Percentiles rank a stretch among this genome's conserved stretches.
phyloP scores from a whole-genome alignment of 1,140 invertebrate genomes.

The Orius insidiosus region DNA sequence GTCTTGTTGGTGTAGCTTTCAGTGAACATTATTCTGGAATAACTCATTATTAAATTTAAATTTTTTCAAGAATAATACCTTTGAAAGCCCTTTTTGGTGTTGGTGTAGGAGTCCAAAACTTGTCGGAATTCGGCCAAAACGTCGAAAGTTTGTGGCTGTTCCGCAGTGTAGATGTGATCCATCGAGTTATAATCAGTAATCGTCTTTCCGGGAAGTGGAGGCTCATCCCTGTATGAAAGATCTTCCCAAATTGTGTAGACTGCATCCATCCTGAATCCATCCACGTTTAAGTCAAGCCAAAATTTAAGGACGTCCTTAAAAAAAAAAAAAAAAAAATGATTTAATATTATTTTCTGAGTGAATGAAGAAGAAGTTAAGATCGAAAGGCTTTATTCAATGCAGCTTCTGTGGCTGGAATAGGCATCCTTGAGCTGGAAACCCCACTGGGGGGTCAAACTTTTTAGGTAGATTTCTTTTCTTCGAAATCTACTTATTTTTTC shows the following conservation, averaged over 20 bases:
- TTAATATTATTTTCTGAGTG: not conserved
- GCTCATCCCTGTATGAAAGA: constrained; percentile 24
- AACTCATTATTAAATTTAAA: constrained; percentile 18
- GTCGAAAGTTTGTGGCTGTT: constrained; percentile 38
- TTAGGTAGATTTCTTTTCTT: too few relatives aligned
- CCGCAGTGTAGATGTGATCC: constrained; percentile 41
- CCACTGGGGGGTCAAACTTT: too few relatives aligned
- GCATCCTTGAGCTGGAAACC: too few relatives aligned
- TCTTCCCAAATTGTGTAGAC: constrained; percentile 30
- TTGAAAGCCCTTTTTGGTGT: not conserved
- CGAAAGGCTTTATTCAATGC: too few relatives aligned
- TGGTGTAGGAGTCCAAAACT: constrained; percentile 27
- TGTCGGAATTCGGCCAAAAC: constrained; percentile 38
- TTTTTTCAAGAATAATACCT: not conserved
- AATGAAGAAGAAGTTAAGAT: too few relatives aligned
- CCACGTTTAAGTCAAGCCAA: constrained; percentile 47
- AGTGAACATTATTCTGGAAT: constrained; percentile 27
- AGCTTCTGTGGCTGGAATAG: too few relatives aligned
- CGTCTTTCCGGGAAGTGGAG: constrained; percentile 14
- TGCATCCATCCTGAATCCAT: constrained; percentile 50
- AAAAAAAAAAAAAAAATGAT: not conserved
- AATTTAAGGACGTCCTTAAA: constrained; percentile 33
- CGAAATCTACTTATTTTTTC: too few relatives aligned
- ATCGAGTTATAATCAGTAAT: constrained; percentile 30
- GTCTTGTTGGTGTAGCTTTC: constrained; percentile 26